A percentile compares a stretch with the other conserved stretches of the same genome.
These are phyloP conservation scores for Varanus salvator DNA, from an alignment of 2,113 vertebrate genomes.

Conservation along the genomic window DNA sequence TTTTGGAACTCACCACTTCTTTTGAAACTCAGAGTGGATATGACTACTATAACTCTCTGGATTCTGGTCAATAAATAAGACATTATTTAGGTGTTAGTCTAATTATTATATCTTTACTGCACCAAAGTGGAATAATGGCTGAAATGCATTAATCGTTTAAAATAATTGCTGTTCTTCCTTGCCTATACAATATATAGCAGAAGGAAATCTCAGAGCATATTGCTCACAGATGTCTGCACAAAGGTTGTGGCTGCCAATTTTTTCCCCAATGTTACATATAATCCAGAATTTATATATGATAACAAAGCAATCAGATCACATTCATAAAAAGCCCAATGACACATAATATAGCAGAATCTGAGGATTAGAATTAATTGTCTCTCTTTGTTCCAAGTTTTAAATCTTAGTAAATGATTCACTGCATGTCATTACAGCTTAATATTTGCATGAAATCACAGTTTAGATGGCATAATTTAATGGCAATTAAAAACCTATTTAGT, in stretches of 20 bases:
- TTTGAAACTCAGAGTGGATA: neutral
- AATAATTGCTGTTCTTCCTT: slow-evolving; percentile 53
- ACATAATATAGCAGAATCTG: slow-evolving; percentile 80
- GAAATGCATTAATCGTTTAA: slow-evolving; percentile 39
- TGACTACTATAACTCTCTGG: neutral
- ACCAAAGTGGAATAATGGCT: neutral
- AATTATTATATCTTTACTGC: slow-evolving; percentile 3
- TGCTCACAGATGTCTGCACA: slow-evolving; percentile 64
- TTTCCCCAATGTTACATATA: slow-evolving; percentile 65
- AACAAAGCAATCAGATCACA: slow-evolving; percentile 82
- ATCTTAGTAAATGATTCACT: slow-evolving; percentile 92
- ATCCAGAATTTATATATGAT: slow-evolving; percentile 81
- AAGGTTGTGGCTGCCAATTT: slow-evolving; percentile 65
- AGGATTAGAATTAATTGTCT: slow-evolving; percentile 90
- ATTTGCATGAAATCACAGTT: slow-evolving; percentile 98
- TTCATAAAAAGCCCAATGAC: slow-evolving; percentile 82
- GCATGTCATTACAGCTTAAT: slow-evolving; percentile 92
- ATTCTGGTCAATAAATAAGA: neutral
- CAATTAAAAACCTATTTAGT: slow-evolving; percentile 98
- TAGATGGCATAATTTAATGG: slow-evolving; percentile 92
- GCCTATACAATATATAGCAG: slow-evolving; percentile 37
- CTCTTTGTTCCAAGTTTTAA: slow-evolving; percentile 88
- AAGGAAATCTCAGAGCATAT: slow-evolving; percentile 61
- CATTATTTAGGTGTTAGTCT: neutral
- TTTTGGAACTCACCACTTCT: neutral